Base-by-base conservation (phyloP, 2,888 invertebrate genomes). In the Cephalotes varians region DNA sequence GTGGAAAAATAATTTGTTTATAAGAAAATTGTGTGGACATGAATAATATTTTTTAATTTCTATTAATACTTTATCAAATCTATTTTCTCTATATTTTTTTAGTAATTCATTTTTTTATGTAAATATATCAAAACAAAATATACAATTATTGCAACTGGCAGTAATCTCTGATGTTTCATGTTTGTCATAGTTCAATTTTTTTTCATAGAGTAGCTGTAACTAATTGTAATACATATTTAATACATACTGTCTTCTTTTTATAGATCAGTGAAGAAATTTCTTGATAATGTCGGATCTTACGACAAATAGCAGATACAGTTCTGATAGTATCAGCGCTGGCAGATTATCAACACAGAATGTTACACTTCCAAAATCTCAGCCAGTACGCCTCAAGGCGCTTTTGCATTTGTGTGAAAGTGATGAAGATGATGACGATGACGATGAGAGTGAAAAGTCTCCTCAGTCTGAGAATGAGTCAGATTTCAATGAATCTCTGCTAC, bases 351-450 rank as follows among this genome's bases (percentile, higher is more conserved):
- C n/a, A 3, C 86, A 86, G 21, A 84, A 40, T 67, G 49, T 69
- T 18, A 69, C 77, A 2, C 82, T 87, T 37, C 90, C 86, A 74
- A 89, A 91, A 67, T 83, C 88, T 89, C 84, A 91, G 91, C 94
- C 94, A 4, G 85, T 93, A 7, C 87, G 92, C 12, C 90, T 94
- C 6, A 93, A 93, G 82, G 91, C 88, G 2, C 85, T 93, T 18
- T 69, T 93, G 60, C 85, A 90, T 58, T 87, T 85, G 80, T 91
- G 86, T 49, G 90, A 88, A 25, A 91, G 89, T 40, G 92, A 93
- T 34, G 93, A 94, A 15, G 77, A 77, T 1, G 65, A 77, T 60
- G 91, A 90, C 7, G 90, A 88, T 67, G 91, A 92, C 1, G 91
- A 86, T 6, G 93, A 91, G 72, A n/a, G n/a, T n/a, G 87, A 91